phyloP scores from a whole-genome alignment of 2,113 vertebrate genomes.

The Gracilinanus agilis region DNA sequence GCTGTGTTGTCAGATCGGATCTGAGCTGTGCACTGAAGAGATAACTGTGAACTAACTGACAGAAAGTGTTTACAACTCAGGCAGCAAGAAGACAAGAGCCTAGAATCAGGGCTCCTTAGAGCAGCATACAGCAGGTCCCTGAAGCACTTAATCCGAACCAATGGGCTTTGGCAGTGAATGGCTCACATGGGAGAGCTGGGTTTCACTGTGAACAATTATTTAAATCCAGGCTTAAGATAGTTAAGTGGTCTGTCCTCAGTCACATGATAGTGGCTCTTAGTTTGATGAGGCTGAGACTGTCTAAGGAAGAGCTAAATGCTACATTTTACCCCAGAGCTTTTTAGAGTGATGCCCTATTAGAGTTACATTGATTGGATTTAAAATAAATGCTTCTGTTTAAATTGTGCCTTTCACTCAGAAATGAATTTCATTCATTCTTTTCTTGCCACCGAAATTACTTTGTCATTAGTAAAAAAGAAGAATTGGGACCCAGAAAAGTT shows the following conservation, averaged over 20 bases:
- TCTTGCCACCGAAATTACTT: slow-evolving; percentile 1
- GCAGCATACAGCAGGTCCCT: slow-evolving; percentile 72
- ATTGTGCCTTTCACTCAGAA: neutral
- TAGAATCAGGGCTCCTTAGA: slow-evolving; percentile 74
- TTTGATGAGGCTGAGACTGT: slow-evolving; percentile 17
- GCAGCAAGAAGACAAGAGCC: slow-evolving; percentile 70
- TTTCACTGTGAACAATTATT: slow-evolving; percentile 73
- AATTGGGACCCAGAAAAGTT: neutral
- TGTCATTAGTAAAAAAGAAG: neutral
- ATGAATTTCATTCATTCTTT: neutral
- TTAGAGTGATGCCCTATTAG: neutral
- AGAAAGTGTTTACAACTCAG: slow-evolving; percentile 70
- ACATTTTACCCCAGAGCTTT: neutral
- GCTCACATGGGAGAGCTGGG: slow-evolving; percentile 72
- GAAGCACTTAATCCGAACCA: slow-evolving; percentile 73
- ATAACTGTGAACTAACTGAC: slow-evolving; percentile 70
- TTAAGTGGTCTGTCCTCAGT: slow-evolving; percentile 62
- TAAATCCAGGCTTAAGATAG: slow-evolving; percentile 81
- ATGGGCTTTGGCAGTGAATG: slow-evolving; percentile 70
- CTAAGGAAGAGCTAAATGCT: neutral
- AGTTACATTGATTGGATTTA: neutral
- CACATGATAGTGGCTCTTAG: neutral
- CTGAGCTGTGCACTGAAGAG: slow-evolving; percentile 59
- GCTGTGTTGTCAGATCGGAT: slow-evolving; percentile 58
- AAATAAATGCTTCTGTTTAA: neutral